Evolutionary conservation across 2,888 invertebrate genomes (phyloP), one percentile per base, ranked within the genome.

Genomic region (Fragum fragum): DNA sequence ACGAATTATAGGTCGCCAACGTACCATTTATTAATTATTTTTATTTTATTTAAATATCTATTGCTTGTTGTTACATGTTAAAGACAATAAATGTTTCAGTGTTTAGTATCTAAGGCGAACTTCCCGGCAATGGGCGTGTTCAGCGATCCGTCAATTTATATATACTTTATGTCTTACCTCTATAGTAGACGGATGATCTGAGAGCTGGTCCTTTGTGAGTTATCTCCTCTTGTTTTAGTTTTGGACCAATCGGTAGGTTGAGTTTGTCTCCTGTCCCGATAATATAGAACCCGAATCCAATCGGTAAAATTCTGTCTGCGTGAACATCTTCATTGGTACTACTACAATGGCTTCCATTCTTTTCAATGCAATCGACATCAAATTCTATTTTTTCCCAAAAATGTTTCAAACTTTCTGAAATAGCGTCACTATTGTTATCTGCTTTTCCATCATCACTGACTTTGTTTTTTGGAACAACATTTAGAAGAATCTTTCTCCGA

Each of bases 121-220:
- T n/a, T n/a, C n/a, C n/a, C n/a, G n/a, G n/a, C n/a, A n/a, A n/a
- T n/a, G n/a, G n/a, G n/a, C n/a, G n/a, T n/a, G n/a, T n/a, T n/a
- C n/a, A n/a, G n/a, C n/a, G n/a, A n/a, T n/a, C n/a, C n/a, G n/a
- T n/a, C n/a, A n/a, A n/a, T n/a, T n/a, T n/a, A n/a, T n/a, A n/a
- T n/a, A n/a, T n/a, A n/a, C n/a, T n/a, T n/a, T n/a, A n/a, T 52
- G n/a, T 16, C 79, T 73, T 68, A 83, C 85, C 85, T 85, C 85
- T 55, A 47, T 83, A 83, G 39, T 86, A 83, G 32, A 73, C 53
- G 18, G 74, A 79, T n/a, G 66, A 79, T 32, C 76, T 81, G 5
- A 29, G 14, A 23, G 68, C 6, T 59, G n/a, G 55, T 32, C 76
- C 76, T 26, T 57, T 21, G 26, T 74, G 53, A 1, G n/a, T 42